Percentiles rank a stretch among this genome's conserved stretches.
These are phyloP conservation scores for Varanus komodoensis DNA, from an alignment of 2,113 vertebrate species.

Conservation along the genomic window DNA sequence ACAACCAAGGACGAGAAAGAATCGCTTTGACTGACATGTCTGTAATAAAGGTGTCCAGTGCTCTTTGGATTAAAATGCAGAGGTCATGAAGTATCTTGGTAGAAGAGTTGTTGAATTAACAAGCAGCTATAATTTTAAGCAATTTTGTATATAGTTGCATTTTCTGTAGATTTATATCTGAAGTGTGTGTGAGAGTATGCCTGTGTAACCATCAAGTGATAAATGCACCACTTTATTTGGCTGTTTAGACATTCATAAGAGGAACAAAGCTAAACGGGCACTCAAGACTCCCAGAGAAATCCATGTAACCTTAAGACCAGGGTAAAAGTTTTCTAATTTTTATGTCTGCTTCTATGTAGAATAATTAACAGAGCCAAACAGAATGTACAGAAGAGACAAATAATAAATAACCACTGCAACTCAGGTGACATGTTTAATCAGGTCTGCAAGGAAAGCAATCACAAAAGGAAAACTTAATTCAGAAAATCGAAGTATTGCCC, in stretches of 20 bases:
- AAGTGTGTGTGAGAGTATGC: not conserved
- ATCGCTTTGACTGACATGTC: conserved; percentile 35
- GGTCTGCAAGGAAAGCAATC: too few relatives aligned
- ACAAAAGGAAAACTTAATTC: too few relatives aligned
- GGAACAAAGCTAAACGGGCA: not conserved
- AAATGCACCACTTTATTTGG: not conserved
- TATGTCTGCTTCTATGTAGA: not conserved
- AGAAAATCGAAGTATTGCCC: too few relatives aligned
- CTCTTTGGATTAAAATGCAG: conserved; percentile 12
- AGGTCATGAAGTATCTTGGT: not conserved
- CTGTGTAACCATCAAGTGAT: not conserved
- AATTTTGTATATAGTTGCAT: not conserved
- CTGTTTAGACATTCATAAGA: not conserved
- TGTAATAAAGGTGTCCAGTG: not conserved
- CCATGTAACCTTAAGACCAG: not conserved
- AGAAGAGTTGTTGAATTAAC: not conserved
- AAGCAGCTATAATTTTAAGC: not conserved
- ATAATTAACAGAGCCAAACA: not conserved
- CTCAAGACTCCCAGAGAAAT: not conserved
- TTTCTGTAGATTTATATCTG: not conserved
- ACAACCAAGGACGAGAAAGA: conserved; percentile 13
- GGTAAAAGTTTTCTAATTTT: not conserved
- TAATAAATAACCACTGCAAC: not conserved
- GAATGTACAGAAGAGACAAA: not conserved
- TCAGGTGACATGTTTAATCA: not conserved